phyloP scores from a whole-genome alignment of 2,113 vertebrate genomes.

The Phycodurus eques region DNA sequence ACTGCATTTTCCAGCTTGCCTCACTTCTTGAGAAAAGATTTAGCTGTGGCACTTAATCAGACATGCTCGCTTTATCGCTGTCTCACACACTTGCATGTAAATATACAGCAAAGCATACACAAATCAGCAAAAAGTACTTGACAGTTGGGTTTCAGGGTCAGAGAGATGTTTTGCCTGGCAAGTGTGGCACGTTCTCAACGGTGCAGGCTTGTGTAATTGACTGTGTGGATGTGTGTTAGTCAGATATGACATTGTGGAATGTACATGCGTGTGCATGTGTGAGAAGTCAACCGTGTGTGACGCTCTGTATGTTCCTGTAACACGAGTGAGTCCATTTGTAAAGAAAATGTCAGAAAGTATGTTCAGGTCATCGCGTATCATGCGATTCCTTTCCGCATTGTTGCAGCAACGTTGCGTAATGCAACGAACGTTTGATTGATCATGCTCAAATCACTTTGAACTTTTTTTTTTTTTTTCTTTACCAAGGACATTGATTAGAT shows the following conservation, averaged over 20 bases:
- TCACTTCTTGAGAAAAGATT: constrained; percentile 57
- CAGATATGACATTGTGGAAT: constrained; percentile 7
- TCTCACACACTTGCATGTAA: constrained; percentile 6
- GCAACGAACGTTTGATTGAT: too few relatives aligned
- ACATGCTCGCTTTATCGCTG: constrained; percentile 5
- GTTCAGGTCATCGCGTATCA: neutral
- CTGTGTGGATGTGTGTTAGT: constrained; percentile 38
- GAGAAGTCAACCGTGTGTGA: constrained; percentile 32
- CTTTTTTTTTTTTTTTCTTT: too few relatives aligned
- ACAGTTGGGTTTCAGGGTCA: constrained; percentile 56
- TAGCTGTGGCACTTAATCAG: constrained; percentile 39
- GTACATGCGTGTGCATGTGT: constrained; percentile 10
- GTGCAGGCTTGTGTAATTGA: constrained; percentile 36
- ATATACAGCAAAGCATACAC: constrained; percentile 23
- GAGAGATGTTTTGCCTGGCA: constrained; percentile 32
- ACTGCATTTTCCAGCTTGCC: constrained; percentile 33
- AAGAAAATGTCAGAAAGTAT: neutral
- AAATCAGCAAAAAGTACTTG: constrained; percentile 32
- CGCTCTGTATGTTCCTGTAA: constrained; percentile 21
- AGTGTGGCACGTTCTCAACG: constrained; percentile 53
- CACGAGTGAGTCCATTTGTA: constrained; percentile 7
- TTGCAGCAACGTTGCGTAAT: neutral
- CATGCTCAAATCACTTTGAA: too few relatives aligned
- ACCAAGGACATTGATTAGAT: neutral
- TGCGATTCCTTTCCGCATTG: neutral